A percentile compares a stretch with the other conserved stretches of the same genome.
These are phyloP conservation scores for Tauraco erythrolophus DNA, from an alignment of 2,113 vertebrate genomes.

Conservation along the genomic window DNA sequence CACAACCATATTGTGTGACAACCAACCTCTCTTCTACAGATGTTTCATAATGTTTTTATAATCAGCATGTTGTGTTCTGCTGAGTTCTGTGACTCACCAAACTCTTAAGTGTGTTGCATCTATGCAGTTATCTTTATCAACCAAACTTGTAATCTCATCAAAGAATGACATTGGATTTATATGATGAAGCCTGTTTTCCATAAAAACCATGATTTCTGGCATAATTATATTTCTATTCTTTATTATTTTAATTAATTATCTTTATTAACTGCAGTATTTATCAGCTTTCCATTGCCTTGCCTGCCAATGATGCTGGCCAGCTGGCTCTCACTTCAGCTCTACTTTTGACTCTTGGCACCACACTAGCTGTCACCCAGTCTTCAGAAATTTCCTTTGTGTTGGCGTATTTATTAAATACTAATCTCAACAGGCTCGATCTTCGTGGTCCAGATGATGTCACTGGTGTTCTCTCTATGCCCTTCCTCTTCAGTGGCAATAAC, in stretches of 20 bases:
- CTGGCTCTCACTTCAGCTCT: not conserved
- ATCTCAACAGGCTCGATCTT: not conserved
- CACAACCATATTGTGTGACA: accelerated
- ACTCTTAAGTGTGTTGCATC: not conserved
- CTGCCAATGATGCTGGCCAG: not conserved
- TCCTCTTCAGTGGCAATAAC: not conserved
- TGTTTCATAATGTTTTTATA: not conserved
- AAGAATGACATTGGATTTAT: not conserved
- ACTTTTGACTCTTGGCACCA: not conserved
- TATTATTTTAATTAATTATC: conserved; percentile 21
- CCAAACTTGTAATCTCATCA: not conserved
- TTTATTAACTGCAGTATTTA: not conserved
- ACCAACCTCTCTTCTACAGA: not conserved
- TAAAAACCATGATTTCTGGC: not conserved
- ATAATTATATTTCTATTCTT: not conserved
- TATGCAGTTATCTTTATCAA: not conserved
- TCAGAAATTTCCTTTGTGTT: not conserved
- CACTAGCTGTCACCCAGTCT: not conserved
- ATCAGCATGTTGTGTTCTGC: not conserved
- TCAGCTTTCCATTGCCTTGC: not conserved
- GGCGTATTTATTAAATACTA: not conserved
- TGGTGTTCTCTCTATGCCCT: not conserved
- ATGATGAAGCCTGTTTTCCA: not conserved
- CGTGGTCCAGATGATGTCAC: not conserved
- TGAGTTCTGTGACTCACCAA: not conserved